A percentile compares a stretch with the other conserved stretches of the same genome.
These are phyloP conservation scores for Acronicta leporina DNA, from an alignment of 2,888 invertebrate genomes.

Conservation along the genomic window DNA sequence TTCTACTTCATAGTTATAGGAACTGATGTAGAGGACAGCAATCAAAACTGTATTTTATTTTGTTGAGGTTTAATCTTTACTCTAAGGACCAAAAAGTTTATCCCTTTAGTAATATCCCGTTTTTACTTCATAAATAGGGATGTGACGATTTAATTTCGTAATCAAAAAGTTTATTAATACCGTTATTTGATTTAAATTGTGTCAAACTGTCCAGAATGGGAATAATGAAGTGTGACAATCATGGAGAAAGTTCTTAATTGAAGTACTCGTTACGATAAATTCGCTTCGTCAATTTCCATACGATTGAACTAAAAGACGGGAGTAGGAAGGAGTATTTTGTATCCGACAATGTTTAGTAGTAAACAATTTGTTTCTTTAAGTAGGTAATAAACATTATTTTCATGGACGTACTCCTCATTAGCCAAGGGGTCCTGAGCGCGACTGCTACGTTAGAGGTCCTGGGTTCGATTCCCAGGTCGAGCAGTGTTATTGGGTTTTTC, in stretches of 20 bases:
- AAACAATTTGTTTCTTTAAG: too few relatives aligned
- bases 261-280: slow-evolving; percentile 27
- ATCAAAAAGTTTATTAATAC: slow-evolving; percentile 34
- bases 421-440: too few relatives aligned
- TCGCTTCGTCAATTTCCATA: slow-evolving; percentile 34
- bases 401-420: too few relatives aligned
- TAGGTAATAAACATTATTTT: too few relatives aligned
- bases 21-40: too few relatives aligned
- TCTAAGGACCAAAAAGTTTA: neutral
- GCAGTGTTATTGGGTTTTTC: too few relatives aligned
- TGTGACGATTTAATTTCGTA: slow-evolving; percentile 9
- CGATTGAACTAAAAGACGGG: slow-evolving; percentile 11
- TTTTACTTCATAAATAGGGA: neutral
- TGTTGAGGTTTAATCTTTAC: too few relatives aligned
- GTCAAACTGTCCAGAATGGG: slow-evolving; percentile 15
- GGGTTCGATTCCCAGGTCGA: too few relatives aligned
- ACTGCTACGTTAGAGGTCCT: too few relatives aligned
- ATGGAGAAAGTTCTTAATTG: slow-evolving; percentile 33
- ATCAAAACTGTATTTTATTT: too few relatives aligned
- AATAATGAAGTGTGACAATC: slow-evolving; percentile 30
- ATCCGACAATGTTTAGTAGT: neutral
- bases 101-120: neutral
- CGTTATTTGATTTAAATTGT: slow-evolving; percentile 32
- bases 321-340: neutral
- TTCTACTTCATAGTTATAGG: too few relatives aligned